Conservation (phyloP, 37 sponge, comb jelly and placozoan genomes). For the Beroe ovata region DNA sequence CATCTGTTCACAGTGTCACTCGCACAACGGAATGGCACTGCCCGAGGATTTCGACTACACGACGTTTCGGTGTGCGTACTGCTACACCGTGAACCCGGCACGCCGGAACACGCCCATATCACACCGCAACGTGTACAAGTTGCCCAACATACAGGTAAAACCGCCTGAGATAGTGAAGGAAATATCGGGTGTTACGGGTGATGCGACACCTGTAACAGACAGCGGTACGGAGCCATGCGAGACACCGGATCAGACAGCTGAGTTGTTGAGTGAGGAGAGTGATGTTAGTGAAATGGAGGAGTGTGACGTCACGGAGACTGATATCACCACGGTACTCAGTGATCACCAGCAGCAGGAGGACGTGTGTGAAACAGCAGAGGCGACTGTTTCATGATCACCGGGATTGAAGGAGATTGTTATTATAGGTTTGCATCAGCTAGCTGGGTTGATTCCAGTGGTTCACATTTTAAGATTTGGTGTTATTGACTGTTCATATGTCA, state of each 20-base stretch:
- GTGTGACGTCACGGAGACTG: not conserved
- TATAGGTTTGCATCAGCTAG: too few species aligned
- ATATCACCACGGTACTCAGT: not conserved
- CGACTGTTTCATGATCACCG: too few species aligned
- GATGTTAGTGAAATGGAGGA: not conserved
- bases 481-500: too few species aligned
- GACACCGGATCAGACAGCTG: not conserved
- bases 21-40: slow-evolving; percentile 90
- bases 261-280: not conserved
- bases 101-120: slow-evolving; percentile 72
- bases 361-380: not conserved
- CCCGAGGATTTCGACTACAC: slow-evolving; percentile 88
- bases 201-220: not conserved
- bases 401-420: too few species aligned
- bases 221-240: not conserved
- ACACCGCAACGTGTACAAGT: slow-evolving; percentile 40
- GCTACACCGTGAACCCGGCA: slow-evolving; percentile 84
- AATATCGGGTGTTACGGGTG: not conserved
- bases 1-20: slow-evolving; percentile 78
- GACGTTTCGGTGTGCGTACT: slow-evolving; percentile 94
- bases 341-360: not conserved
- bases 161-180: slow-evolving; percentile 36
- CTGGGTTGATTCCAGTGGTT: too few species aligned
- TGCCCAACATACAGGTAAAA: slow-evolving; percentile 60
- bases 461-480: too few species aligned